Evolutionary conservation across 2,888 invertebrate genomes (phyloP), one percentile per base, ranked within the genome.

Genomic region (Xanthostigma xanthostigma): DNA sequence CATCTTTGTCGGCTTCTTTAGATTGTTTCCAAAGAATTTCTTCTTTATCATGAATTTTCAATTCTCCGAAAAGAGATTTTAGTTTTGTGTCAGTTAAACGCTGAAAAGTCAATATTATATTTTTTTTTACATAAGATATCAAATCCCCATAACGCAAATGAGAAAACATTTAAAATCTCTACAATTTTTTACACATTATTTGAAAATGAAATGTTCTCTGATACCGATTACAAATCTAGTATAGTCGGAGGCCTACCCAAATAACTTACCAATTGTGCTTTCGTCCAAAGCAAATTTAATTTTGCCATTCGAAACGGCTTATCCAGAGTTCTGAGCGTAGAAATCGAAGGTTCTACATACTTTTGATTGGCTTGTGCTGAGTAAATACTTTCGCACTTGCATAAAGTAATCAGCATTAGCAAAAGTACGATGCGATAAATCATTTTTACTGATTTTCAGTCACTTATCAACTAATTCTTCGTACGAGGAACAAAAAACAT

Each of bases 11-110:
- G 56, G 92, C 89, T 41, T 81, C 74, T 61, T 83, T 86, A 3
- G 84, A 64, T 60, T 84, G 81, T 64, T 95, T 95, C 64, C 80
- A 79, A 1, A 81, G 78, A 36, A 92, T 71, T 70, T 95, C 93
- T 64, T 91, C 87, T 69, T 93, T 93, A 60, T 95, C 94, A 53
- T 94, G 94, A 41, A 92, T 76, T 70, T 87, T 89, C 8, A 95
- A 68, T 60, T 94, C 94, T 61, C 86, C 85, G 62, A 85, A 90
- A 14, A 95, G 63, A 0, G 89, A 88, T 59, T 87, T 86, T 34
- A 95, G 66, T 64, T 91, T 91, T 0, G 81, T 75, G 60, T 89
- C 87, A 5, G 89, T 81, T 39, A 94, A 64, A 51, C 87, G 76
- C 92, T 90, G 60, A 14, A 61, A 65, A 59, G 52, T 27, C 3